Conservation (phyloP, 2,888 invertebrate species). For the Beris chalybata region DNA sequence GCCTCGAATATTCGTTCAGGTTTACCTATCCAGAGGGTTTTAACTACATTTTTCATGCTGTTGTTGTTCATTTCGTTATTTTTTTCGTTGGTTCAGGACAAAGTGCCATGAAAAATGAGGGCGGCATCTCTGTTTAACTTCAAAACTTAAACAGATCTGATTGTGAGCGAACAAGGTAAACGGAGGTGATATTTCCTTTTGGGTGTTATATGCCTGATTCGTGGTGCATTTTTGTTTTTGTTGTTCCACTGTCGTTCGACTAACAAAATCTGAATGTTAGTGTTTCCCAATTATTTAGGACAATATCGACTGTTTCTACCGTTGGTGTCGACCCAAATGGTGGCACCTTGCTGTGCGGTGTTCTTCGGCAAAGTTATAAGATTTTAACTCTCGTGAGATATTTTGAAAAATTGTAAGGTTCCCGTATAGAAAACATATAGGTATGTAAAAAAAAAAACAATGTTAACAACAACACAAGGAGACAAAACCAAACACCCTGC, state of each 20-base stretch:
- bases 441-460: neutral
- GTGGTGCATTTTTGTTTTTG: conserved; percentile 15
- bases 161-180: conserved; percentile 31
- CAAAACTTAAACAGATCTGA: conserved; percentile 28
- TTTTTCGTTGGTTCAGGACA: conserved; percentile 28
- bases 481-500: no score
- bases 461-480: neutral
- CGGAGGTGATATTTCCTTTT: conserved; percentile 7
- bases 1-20: conserved; percentile 9
- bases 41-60: no score
- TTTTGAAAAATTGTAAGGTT: conserved; percentile 3
- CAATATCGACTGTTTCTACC: conserved; percentile 35
- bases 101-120: conserved; percentile 37
- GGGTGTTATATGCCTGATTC: conserved; percentile 19
- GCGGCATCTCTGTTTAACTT: conserved; percentile 36
- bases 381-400: conserved; percentile 7
- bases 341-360: conserved; percentile 35
- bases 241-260: neutral
- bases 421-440: conserved; percentile 1
- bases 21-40: neutral
- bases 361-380: conserved; percentile 14
- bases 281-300: conserved; percentile 38
- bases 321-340: conserved; percentile 28
- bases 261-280: conserved; percentile 27
- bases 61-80: neutral